Conservation (phyloP, 2,113 vertebrate species). For the chimpanzee (Pan troglodytes) region NHGRI_mPanTro3-v2.1_pri NC_086015.1:23875001-23875500, state of each 20-base stretch:
- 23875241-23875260: neutral
- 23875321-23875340: neutral
- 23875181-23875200: neutral
- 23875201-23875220: neutral
- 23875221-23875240: neutral
- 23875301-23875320: neutral
- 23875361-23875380: neutral
- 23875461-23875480: neutral
- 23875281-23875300: neutral
- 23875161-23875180: too few species aligned
- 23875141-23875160: too few species aligned
- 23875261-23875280: neutral
- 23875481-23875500: neutral
- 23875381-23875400: neutral
- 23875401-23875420: neutral
- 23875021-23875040: too few species aligned
- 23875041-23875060: too few species aligned
- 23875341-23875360: neutral
- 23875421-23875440: neutral
- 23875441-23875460: neutral
- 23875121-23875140: too few species aligned
- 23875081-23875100: too few species aligned
- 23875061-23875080: too few species aligned
- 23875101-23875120: too few species aligned
- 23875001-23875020: too few species aligned